Evolutionary conservation across 2,113 vertebrate genomes (phyloP).

Genomic region (Sterrhoptilus dennistouni): DNA sequence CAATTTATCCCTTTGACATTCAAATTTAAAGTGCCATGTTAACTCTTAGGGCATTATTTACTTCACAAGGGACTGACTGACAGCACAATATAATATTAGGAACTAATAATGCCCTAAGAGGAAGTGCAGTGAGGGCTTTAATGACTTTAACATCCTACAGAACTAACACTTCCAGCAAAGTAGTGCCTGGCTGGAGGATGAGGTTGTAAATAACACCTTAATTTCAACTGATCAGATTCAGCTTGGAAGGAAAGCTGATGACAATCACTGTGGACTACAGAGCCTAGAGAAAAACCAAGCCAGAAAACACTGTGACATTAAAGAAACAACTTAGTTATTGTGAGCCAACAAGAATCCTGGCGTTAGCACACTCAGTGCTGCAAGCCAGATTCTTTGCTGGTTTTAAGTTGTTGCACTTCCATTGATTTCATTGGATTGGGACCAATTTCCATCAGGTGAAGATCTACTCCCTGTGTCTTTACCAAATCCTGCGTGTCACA

Average conservation of each 20-base stretch:
- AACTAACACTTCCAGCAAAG: conserved; percentile 52
- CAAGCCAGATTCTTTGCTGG: neutral
- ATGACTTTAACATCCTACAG: conserved; percentile 63
- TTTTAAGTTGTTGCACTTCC: neutral
- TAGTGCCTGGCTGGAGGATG: conserved; percentile 11
- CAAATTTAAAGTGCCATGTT: conserved; percentile 55
- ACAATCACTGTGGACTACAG: conserved; percentile 3
- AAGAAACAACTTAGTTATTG: neutral
- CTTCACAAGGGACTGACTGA: conserved; percentile 60
- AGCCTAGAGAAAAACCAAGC: conserved; percentile 10
- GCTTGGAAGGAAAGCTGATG: conserved; percentile 46
- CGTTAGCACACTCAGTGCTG: neutral
- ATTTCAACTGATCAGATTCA: conserved; percentile 35
- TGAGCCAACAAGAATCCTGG: neutral
- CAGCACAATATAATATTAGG: conserved; percentile 59
- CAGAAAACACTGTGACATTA: conserved; percentile 2
- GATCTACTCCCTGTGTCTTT: neutral
- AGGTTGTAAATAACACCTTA: conserved; percentile 56
- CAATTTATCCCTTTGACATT: conserved; percentile 55
- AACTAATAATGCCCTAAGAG: conserved; percentile 66
- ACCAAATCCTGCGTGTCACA: neutral
- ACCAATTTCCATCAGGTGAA: neutral
- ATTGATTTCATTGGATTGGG: neutral
- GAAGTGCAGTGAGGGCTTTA: conserved; percentile 46
- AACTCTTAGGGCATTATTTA: conserved; percentile 64